Conservation (phyloP, 2,113 vertebrate species). For the Eleginops maclovinus region DNA sequence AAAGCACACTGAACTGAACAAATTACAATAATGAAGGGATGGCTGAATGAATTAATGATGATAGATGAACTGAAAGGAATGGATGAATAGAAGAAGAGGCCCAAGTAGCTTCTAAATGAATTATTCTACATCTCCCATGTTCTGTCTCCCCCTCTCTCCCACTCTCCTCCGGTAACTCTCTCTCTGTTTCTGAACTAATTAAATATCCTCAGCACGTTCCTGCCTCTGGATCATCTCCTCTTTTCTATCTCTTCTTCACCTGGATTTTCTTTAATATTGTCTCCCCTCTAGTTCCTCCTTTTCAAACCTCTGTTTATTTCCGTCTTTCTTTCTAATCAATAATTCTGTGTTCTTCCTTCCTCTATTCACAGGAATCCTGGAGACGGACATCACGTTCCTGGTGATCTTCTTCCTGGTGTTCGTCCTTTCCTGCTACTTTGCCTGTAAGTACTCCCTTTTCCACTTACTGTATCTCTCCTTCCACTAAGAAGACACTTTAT, state of each 20-base stretch:
- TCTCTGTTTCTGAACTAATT: conserved; percentile 37
- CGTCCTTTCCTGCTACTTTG: conserved; percentile 91
- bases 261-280: conserved; percentile 9
- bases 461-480: conserved; percentile 30
- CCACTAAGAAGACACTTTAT: not conserved
- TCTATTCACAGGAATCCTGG: conserved; percentile 87
- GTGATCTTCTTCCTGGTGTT: conserved; percentile 91
- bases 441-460: conserved; percentile 85
- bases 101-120: conserved; percentile 53
- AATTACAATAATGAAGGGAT: conserved; percentile 78
- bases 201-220: conserved; percentile 31
- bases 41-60: conserved; percentile 78
- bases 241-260: conserved; percentile 2
- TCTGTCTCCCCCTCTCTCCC: conserved; percentile 1
- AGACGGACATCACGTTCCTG: conserved; percentile 94
- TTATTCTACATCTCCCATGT: conserved; percentile 56
- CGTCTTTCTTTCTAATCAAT: conserved; percentile 3
- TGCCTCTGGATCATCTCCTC: conserved; percentile 6
- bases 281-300: not conserved
- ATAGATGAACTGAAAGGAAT: conserved; percentile 71
- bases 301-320: not conserved
- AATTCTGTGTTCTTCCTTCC: conserved; percentile 7
- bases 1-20: conserved; percentile 77
- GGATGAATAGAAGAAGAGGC: conserved; percentile 56
- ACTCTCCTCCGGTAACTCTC: not conserved